Conservation (phyloP, 2,888 invertebrate genomes). For the Tetramorium bicarinatum region DNA sequence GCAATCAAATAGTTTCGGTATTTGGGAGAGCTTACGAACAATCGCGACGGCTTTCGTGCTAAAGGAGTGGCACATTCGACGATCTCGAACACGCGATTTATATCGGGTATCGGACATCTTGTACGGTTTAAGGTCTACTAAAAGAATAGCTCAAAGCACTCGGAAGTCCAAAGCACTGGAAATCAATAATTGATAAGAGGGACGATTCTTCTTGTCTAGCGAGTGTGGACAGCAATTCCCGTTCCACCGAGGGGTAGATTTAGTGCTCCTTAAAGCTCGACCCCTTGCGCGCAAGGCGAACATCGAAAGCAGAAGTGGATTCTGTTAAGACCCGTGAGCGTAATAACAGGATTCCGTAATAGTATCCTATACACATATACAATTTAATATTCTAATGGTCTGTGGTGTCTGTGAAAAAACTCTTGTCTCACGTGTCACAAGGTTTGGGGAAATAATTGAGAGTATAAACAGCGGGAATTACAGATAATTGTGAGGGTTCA, state of each 20-base stretch:
- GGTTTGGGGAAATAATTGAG: slow-evolving; percentile 14
- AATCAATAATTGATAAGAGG: slow-evolving; percentile 63
- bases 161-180: slow-evolving; percentile 45
- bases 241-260: slow-evolving; percentile 25
- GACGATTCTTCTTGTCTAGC: slow-evolving; percentile 57
- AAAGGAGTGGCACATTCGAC: neutral
- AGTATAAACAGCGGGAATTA: neutral
- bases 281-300: neutral
- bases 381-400: neutral
- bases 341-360: neutral
- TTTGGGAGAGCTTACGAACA: neutral
- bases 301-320: slow-evolving; percentile 10
- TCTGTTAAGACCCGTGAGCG: neutral
- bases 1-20: neutral
- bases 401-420: neutral
- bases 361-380: neutral
- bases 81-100: neutral
- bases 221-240: slow-evolving; percentile 47
- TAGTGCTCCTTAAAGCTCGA: slow-evolving; percentile 42
- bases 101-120: slow-evolving; percentile 37
- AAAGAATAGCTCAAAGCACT: slow-evolving; percentile 37
- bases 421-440: neutral
- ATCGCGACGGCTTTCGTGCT: neutral
- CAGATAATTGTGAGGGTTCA: neutral
- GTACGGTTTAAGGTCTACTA: slow-evolving; percentile 21